Percentiles rank a stretch among this genome's conserved stretches.
Conservation (phyloP, 2,797 vertebrate species). For the Centropyge bicolor region DNA sequence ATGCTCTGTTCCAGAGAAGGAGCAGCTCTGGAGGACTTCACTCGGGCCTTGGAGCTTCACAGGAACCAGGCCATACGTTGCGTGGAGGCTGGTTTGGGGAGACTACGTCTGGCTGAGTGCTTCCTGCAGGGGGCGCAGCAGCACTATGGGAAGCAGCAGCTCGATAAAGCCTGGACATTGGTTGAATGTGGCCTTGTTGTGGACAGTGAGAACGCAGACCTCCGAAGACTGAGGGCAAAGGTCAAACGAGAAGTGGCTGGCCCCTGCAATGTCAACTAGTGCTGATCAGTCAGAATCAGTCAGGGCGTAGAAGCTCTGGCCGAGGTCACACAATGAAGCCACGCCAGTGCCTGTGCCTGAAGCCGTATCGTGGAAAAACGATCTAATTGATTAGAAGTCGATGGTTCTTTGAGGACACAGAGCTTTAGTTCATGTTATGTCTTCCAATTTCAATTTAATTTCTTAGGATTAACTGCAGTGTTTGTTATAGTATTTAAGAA, state of each 20-base stretch:
- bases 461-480: slow-evolving; percentile 13
- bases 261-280: slow-evolving; percentile 90
- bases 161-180: slow-evolving; percentile 87
- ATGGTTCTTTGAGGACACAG: neutral
- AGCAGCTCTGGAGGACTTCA: slow-evolving; percentile 87
- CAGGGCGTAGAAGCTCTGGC: neutral
- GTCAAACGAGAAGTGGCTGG: slow-evolving; percentile 88
- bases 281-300: neutral
- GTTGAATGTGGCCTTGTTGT: slow-evolving; percentile 88
- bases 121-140: slow-evolving; percentile 84
- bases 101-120: slow-evolving; percentile 70
- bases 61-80: slow-evolving; percentile 78
- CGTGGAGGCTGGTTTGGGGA: slow-evolving; percentile 82
- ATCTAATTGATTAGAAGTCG: slow-evolving; percentile 1
- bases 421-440: slow-evolving; percentile 6
- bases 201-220: slow-evolving; percentile 83
- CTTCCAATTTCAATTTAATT: slow-evolving; percentile 12
- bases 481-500: slow-evolving; percentile 6
- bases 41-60: slow-evolving; percentile 86
- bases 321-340: slow-evolving; percentile 3
- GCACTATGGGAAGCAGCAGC: slow-evolving; percentile 82
- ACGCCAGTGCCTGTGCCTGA: slow-evolving; percentile 21
- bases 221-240: slow-evolving; percentile 87
- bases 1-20: slow-evolving; percentile 83
- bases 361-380: neutral